Evolutionary conservation across 2,113 vertebrate genomes (phyloP).

Genomic region (Setophaga kirtlandii): DNA sequence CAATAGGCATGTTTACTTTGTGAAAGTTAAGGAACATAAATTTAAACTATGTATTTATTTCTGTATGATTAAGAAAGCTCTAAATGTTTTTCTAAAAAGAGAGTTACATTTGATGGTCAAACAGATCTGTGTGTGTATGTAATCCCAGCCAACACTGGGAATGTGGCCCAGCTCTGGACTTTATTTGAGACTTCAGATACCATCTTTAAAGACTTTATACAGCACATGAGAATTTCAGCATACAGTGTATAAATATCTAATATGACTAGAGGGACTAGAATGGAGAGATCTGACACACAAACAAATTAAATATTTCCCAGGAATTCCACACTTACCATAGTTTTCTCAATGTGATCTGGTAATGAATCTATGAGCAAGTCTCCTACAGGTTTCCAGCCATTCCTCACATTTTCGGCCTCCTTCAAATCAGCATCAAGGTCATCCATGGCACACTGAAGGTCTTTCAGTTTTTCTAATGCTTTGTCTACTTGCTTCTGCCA

Average conservation of each 20-base stretch:
- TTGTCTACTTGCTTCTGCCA: slow-evolving; percentile 94
- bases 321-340: slow-evolving; percentile 74
- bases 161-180: neutral
- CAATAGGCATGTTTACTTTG: accelerated
- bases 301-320: neutral
- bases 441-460: slow-evolving; percentile 93
- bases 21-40: neutral
- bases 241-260: neutral
- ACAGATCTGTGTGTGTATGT: neutral
- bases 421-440: slow-evolving; percentile 88
- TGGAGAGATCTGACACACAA: neutral
- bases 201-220: neutral
- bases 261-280: neutral
- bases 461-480: slow-evolving; percentile 88
- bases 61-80: neutral
- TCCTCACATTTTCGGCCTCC: slow-evolving; percentile 83
- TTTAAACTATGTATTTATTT: neutral
- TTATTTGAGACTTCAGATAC: neutral
- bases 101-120: neutral
- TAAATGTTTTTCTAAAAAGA: neutral
- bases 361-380: slow-evolving; percentile 93
- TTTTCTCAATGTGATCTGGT: slow-evolving; percentile 93
- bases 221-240: neutral
- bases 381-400: slow-evolving; percentile 89
- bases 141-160: neutral